Evolutionary conservation across 1,140 invertebrate genomes (phyloP), one percentile per base, ranked within the genome.

Genomic region (Eupristina koningsbergeri): DNA sequence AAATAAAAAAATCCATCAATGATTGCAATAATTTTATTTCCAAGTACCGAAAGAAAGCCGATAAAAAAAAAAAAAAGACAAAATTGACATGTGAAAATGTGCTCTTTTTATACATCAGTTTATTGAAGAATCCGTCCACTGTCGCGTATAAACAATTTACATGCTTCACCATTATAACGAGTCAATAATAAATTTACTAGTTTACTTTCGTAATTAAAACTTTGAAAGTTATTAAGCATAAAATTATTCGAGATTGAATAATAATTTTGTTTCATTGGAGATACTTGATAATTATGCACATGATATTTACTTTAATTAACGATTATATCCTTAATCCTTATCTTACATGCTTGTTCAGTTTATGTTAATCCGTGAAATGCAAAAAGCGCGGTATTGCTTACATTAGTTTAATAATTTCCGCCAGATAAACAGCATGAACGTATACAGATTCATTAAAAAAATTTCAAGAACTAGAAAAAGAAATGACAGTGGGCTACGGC

Each of bases 391-490:
- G 7, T 58, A 26, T 58, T 26, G 53, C 53, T 58, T 58, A 58
- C 3, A 58, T 67, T 22, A 34, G 36, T 15, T 36, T 1, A 67
- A 67, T 1, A 67, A 67, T 36, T 67, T 67, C 34, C 64, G 36
- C 19, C 36, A 67, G 34, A 36, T 67, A 36, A 39, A 58, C 26
- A 58, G 22, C 53, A 26, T 9, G 1, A 9, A 58, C 53, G 53
- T 26, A 58, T 26, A 9, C 53, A 58, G 53, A 58, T 26, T 26
- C 53, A 0, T 58, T 58, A 58, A 26, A 19, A 15, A 36, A 19
- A 36, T 17, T 17, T 19, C 22, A 67, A 82, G 77, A 86, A 88
- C 85, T 78, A 86, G 8, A 61, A 87, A 75, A 86, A 85, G 76
- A 81, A 76, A 31, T 58, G 22, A 26, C 17, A 36, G 0, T 34